phyloP scores from a whole-genome alignment of 2,888 invertebrate genomes.

The Omphaloscelis lunosa region DNA sequence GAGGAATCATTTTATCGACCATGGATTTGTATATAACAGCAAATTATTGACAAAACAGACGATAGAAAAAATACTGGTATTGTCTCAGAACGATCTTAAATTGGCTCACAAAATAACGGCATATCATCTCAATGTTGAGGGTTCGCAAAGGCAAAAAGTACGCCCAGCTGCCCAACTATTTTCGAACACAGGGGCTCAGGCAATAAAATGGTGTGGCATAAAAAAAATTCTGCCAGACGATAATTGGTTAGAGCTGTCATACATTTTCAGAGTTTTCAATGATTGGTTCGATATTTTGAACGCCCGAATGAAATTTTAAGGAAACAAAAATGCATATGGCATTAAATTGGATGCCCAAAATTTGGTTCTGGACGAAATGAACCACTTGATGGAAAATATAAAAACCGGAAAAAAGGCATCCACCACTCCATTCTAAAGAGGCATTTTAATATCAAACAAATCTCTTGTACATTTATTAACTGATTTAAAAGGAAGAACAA shows the following conservation, averaged over 20 bases:
- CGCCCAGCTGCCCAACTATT: neutral
- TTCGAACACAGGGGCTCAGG: neutral
- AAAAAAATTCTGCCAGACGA: neutral
- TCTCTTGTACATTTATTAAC: neutral
- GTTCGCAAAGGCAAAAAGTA: neutral
- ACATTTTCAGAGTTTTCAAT: neutral
- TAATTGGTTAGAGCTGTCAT: conserved; percentile 3
- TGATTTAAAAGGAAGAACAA: neutral
- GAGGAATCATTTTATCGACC: neutral
- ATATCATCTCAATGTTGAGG: neutral
- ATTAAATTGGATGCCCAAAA: neutral
- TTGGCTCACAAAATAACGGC: conserved; percentile 5
- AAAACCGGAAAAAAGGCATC: neutral
- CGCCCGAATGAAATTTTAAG: neutral
- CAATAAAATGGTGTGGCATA: no score
- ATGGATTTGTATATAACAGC: neutral
- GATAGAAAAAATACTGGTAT: neutral
- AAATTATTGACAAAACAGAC: conserved; percentile 1
- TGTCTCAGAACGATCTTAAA: conserved; percentile 1
- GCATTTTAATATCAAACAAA: neutral
- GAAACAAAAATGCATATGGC: neutral
- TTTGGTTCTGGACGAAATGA: neutral
- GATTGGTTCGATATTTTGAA: neutral
- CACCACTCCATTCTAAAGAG: neutral
- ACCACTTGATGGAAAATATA: neutral